Conservation (phyloP, 2,113 vertebrate species). For the Pyxicephalus adspersus region DNA sequence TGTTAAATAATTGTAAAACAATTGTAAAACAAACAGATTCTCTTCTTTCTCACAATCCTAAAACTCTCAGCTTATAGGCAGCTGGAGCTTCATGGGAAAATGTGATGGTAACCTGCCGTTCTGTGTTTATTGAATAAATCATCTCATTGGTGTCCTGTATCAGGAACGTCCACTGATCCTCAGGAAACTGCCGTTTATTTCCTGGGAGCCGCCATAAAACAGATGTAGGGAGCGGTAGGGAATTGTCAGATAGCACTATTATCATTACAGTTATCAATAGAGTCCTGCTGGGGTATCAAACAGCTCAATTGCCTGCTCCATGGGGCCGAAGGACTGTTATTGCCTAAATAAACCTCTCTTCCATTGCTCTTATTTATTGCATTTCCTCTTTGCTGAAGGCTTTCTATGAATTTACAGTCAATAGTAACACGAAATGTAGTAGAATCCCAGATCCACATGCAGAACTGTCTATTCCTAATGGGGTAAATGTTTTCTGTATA, state of each 20-base stretch:
- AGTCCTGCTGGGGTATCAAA: conserved; percentile 9
- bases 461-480: too few relatives aligned
- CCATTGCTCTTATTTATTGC: neutral
- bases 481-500: too few relatives aligned
- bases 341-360: neutral
- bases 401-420: neutral
- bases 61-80: too few relatives aligned
- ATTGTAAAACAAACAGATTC: too few relatives aligned
- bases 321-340: neutral
- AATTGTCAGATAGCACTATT: neutral
- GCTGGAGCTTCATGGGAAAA: too few relatives aligned
- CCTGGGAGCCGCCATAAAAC: neutral
- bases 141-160: neutral
- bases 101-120: neutral
- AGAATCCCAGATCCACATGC: neutral
- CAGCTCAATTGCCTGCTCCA: conserved; percentile 3
- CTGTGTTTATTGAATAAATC: neutral
- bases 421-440: neutral
- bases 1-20: too few relatives aligned
- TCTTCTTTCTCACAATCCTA: too few relatives aligned
- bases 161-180: neutral
- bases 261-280: neutral
- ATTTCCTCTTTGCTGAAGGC: neutral
- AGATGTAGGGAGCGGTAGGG: conserved; percentile 4
- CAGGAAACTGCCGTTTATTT: neutral